phyloP scores from a whole-genome alignment of 2,888 invertebrate genomes.

The Diplazon laetatorius region DNA sequence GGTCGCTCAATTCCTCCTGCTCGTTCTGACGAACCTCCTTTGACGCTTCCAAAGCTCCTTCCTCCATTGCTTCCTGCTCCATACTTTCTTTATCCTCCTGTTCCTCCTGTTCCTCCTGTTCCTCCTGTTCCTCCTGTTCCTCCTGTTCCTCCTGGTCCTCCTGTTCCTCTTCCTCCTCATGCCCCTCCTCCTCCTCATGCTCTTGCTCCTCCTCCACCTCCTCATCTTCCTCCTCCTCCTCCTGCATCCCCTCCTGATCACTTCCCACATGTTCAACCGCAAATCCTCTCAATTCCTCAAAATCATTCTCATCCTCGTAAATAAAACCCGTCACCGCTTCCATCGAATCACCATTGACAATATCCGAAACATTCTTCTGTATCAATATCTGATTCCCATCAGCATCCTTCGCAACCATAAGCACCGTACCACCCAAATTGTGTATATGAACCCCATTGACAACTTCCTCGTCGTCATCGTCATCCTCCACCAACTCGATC shows the following conservation, averaged over 20 bases:
- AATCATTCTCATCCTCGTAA: conserved; percentile 75
- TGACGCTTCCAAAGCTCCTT: conserved; percentile 34
- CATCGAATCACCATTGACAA: conserved; percentile 77
- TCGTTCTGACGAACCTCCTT: not conserved
- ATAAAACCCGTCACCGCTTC: conserved; percentile 74
- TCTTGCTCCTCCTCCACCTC: conserved; percentile 62
- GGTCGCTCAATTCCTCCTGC: not conserved
- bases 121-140: not conserved
- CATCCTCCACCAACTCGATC: conserved; percentile 51
- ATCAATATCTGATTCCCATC: conserved; percentile 81
- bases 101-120: not conserved
- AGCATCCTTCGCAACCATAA: conserved; percentile 79
- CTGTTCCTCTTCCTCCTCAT: conserved; percentile 54
- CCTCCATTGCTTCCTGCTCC: conserved; percentile 47
- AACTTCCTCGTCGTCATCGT: conserved; percentile 63
- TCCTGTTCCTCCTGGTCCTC: conserved; percentile 55
- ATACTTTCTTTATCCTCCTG: not conserved
- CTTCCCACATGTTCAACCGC: conserved; percentile 70
- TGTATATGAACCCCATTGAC: conserved; percentile 72
- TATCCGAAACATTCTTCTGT: conserved; percentile 74
- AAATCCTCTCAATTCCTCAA: conserved; percentile 71
- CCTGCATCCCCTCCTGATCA: conserved; percentile 63
- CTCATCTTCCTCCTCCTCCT: conserved; percentile 51
- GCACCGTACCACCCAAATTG: conserved; percentile 79
- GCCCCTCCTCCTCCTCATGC: conserved; percentile 44